phyloP scores from a whole-genome alignment of 2,797 vertebrate genomes.

The Adrianichthys oophorus region DNA sequence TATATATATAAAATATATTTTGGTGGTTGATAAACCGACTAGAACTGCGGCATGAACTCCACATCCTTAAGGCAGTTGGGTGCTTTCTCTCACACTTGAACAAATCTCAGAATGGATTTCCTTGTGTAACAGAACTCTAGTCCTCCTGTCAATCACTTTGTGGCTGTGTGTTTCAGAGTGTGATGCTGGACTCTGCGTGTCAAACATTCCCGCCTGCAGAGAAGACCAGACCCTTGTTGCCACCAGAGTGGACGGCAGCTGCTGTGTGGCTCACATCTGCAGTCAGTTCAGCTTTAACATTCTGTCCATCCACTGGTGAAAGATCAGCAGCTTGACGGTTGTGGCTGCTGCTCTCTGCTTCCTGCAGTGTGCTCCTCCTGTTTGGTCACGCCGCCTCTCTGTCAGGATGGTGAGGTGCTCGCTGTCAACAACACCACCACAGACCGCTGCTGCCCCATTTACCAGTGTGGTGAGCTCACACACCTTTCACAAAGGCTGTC shows the following conservation, averaged over 20 bases:
- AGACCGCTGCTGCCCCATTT: constrained; percentile 89
- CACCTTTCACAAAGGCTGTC: constrained; percentile 1
- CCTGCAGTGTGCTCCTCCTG: constrained; percentile 84
- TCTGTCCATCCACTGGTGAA: neutral
- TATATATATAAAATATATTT: no score
- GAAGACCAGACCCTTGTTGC: constrained; percentile 86
- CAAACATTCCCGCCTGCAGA: constrained; percentile 79
- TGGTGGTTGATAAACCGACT: no score
- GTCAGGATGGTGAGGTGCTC: constrained; percentile 87
- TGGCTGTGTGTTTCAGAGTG: constrained; percentile 79
- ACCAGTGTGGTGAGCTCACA: constrained; percentile 86
- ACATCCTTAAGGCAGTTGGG: no score
- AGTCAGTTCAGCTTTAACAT: constrained; percentile 70
- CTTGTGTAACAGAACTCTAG: no score
- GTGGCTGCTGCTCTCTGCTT: constrained; percentile 22
- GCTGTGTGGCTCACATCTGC: constrained; percentile 91
- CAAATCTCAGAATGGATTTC: no score
- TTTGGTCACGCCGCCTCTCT: constrained; percentile 77
- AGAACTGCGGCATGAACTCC: no score
- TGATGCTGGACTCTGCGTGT: constrained; percentile 88
- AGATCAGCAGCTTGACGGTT: neutral
- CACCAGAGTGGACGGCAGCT: constrained; percentile 84
- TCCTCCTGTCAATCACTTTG: neutral
- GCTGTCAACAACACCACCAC: constrained; percentile 82
- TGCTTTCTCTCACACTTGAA: no score